A percentile compares a stretch with the other conserved stretches of the same genome.
Evolutionary conservation across 2,888 invertebrate genomes (phyloP).

Genomic region (Brachypterus glaber): DNA sequence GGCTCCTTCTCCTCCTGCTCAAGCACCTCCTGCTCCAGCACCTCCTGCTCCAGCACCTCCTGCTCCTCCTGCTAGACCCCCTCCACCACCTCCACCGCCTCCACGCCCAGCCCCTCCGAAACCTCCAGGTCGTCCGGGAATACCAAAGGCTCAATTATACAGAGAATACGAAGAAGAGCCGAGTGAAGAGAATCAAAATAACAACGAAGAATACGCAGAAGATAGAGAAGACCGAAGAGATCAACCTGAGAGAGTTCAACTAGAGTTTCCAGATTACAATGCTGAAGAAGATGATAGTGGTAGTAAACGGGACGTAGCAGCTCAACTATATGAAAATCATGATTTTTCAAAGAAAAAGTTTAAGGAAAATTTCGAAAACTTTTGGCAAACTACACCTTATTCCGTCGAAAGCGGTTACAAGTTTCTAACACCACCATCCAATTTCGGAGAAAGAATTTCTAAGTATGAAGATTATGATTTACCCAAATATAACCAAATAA

Average conservation of each 20-base stretch:
- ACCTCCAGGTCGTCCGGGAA: slow-evolving; percentile 9
- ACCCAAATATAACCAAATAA: slow-evolving; percentile 20
- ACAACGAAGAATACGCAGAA: slow-evolving; percentile 11
- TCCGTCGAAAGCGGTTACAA: slow-evolving; percentile 29
- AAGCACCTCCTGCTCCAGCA: slow-evolving; percentile 15
- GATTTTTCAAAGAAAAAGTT: slow-evolving; percentile 22
- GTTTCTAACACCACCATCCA: slow-evolving; percentile 23
- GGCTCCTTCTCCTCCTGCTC: slow-evolving; percentile 16
- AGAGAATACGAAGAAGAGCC: slow-evolving; percentile 21
- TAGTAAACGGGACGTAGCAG: slow-evolving; percentile 17
- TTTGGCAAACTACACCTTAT: slow-evolving; percentile 26
- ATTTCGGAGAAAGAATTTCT: slow-evolving; percentile 9
- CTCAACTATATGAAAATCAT: slow-evolving; percentile 14
- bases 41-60: slow-evolving; percentile 18
- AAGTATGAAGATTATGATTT: slow-evolving; percentile 23
- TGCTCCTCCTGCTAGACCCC: slow-evolving; percentile 16
- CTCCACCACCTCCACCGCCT: slow-evolving; percentile 15
- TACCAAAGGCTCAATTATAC: slow-evolving; percentile 14
- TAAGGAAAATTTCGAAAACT: slow-evolving; percentile 25
- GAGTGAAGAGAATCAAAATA: slow-evolving; percentile 11
- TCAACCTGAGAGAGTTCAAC: slow-evolving; percentile 21
- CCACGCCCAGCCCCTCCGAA: slow-evolving; percentile 13
- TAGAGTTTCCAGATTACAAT: slow-evolving; percentile 28
- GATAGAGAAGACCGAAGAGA: slow-evolving; percentile 17
- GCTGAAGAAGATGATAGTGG: slow-evolving; percentile 19